Conservation (phyloP, 2,888 invertebrate species). For the Caenorhabditis macrosperma region DNA sequence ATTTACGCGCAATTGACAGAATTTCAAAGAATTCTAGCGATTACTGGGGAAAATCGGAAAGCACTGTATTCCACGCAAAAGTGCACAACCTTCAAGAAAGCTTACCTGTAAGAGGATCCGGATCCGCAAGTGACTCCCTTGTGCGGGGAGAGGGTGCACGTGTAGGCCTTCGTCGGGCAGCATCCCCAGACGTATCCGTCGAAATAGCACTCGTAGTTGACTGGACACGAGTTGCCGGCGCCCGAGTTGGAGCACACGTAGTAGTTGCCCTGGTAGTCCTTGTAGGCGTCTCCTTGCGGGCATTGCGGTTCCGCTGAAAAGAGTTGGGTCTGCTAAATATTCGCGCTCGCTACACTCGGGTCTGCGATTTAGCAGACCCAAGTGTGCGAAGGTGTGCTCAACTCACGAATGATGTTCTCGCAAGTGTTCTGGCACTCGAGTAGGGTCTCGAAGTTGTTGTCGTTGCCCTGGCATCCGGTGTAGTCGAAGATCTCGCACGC, state of each 20-base stretch:
- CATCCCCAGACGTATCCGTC: conserved; percentile 80
- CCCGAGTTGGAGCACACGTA: conserved; percentile 78
- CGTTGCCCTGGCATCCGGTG: conserved; percentile 76
- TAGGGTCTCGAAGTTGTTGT: conserved; percentile 79
- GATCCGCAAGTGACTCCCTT: conserved; percentile 79
- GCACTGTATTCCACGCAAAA: too few relatives aligned
- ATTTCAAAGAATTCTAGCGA: too few relatives aligned
- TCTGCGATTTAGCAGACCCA: too few relatives aligned
- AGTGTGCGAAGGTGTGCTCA: too few relatives aligned
- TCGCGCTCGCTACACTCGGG: too few relatives aligned
- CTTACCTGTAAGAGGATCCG: conserved; percentile 76
- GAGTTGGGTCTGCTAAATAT: background rate
- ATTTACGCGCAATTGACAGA: too few relatives aligned
- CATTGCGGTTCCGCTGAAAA: conserved; percentile 79
- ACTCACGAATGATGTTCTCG: conserved; percentile 78
- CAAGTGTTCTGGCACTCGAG: conserved; percentile 79
- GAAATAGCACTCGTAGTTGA: conserved; percentile 76
- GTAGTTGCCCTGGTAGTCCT: conserved; percentile 80
- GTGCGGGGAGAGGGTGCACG: conserved; percentile 77
- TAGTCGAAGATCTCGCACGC: conserved; percentile 79
- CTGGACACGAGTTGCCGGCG: conserved; percentile 74
- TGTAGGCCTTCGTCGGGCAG: conserved; percentile 80
- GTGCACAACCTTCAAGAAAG: too few relatives aligned
- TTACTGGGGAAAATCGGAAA: too few relatives aligned
- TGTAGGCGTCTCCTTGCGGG: conserved; percentile 80